These are phyloP conservation scores for Monomorium pharaonis DNA, from an alignment of 1,140 invertebrate species.

Conservation along the genomic window DNA sequence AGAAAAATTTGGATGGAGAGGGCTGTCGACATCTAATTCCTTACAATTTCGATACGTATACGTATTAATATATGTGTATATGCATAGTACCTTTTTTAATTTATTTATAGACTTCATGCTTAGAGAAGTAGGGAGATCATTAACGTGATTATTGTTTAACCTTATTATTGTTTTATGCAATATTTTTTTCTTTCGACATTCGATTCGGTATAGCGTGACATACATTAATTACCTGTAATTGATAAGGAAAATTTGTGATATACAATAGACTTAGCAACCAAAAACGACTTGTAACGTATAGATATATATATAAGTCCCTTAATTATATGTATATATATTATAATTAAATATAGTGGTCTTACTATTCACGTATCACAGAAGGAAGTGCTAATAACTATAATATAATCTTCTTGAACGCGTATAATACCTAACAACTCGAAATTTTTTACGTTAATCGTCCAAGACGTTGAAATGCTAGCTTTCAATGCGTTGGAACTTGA, in stretches of 20 bases:
- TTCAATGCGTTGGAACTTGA: conserved; percentile 47
- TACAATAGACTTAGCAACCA: conserved; percentile 50
- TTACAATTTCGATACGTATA: conserved; percentile 81
- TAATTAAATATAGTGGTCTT: conserved; percentile 59
- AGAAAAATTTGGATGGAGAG: conserved; percentile 55
- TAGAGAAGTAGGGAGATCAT: conserved; percentile 56
- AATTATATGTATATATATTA: conserved; percentile 57
- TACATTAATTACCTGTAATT: conserved; percentile 42
- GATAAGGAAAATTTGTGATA: conserved; percentile 22
- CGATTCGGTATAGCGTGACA: conserved; percentile 56
- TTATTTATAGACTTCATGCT: conserved; percentile 75
- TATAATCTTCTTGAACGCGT: conserved; percentile 57
- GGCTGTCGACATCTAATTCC: conserved; percentile 77
- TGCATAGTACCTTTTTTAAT: conserved; percentile 79
- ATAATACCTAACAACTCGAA: conserved; percentile 57
- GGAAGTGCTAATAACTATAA: conserved; percentile 60
- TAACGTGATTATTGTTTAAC: conserved; percentile 56
- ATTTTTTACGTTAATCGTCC: conserved; percentile 50
- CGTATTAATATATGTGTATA: conserved; percentile 79
- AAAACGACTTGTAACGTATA: conserved; percentile 52
- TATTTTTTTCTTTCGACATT: conserved; percentile 35
- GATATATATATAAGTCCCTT: conserved; percentile 52
- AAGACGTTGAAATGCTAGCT: conserved; percentile 49
- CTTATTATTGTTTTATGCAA: not conserved
- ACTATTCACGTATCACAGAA: conserved; percentile 60